phyloP scores from a whole-genome alignment of 2,888 invertebrate genomes.

The Vannuccia rotundouncinata region DNA sequence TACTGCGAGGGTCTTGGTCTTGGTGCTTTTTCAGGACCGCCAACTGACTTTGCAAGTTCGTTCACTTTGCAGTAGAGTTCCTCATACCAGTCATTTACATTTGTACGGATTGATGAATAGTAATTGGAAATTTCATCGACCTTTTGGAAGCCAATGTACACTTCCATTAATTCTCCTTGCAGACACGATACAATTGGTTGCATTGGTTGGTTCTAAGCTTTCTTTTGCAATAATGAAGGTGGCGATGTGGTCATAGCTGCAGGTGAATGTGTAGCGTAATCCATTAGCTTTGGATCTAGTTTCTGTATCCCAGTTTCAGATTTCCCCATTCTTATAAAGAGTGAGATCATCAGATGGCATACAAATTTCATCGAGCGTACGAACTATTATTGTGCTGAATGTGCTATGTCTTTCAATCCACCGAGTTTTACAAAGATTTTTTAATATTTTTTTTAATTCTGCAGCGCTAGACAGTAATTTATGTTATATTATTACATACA shows the following conservation, averaged over 20 bases:
- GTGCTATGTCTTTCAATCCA: slow-evolving; percentile 35
- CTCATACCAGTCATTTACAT: no score
- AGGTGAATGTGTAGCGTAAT: neutral
- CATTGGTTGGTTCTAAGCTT: slow-evolving; percentile 15
- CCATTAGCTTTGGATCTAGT: slow-evolving; percentile 2
- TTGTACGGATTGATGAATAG: no score
- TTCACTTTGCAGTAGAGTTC: no score
- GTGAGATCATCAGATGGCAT: neutral
- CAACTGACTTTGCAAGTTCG: no score
- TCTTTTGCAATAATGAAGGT: slow-evolving; percentile 22
- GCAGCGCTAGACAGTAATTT: no score
- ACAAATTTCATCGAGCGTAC: neutral
- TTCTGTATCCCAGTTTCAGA: neutral
- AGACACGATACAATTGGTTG: slow-evolving; percentile 28
- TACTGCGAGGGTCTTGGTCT: no score
- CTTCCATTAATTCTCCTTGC: slow-evolving; percentile 21
- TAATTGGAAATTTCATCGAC: no score
- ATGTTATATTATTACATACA: no score
- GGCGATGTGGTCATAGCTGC: slow-evolving; percentile 13
- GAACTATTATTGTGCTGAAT: slow-evolving; percentile 16
- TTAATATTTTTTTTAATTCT: slow-evolving; percentile 28
- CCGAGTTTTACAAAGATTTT: slow-evolving; percentile 37
- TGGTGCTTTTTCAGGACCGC: no score
- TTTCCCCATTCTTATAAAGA: slow-evolving; percentile 1
- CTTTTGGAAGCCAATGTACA: no score